These are phyloP conservation scores for Sminthopsis crassicaudata DNA, from an alignment of 2,113 vertebrate species.

Conservation along the genomic window DNA sequence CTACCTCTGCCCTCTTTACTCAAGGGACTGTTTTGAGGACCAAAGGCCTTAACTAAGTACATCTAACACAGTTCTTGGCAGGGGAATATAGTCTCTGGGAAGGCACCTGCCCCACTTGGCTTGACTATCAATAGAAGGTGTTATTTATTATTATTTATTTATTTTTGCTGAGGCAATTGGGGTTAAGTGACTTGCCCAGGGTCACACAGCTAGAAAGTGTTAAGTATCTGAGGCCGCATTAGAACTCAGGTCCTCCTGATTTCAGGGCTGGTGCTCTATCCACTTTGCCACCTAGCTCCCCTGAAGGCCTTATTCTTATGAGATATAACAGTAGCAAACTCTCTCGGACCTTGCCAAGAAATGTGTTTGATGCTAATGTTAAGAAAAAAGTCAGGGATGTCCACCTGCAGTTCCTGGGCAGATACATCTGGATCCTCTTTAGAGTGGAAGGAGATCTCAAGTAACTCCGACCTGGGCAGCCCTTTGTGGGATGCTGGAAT, in stretches of 20 bases:
- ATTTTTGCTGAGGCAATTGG: no score
- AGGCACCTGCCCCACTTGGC: no score
- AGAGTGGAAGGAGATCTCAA: neutral
- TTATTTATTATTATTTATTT: neutral
- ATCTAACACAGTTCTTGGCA: no score
- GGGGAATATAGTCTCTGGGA: no score
- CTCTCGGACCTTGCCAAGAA: neutral
- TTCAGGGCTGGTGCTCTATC: no score
- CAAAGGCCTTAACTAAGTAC: neutral
- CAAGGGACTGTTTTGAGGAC: neutral
- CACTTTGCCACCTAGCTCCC: no score
- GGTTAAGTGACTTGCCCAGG: no score
- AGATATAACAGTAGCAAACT: neutral
- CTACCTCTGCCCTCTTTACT: neutral
- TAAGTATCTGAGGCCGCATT: no score
- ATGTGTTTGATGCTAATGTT: neutral
- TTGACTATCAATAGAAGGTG: no score
- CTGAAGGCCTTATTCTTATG: neutral
- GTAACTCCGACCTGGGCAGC: neutral
- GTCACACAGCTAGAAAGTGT: no score
- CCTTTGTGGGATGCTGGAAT: neutral
- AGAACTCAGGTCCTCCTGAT: no score
- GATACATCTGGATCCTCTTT: neutral
- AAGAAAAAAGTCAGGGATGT: no score
- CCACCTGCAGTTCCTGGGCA: neutral